A percentile compares a stretch with the other conserved stretches of the same genome.
Evolutionary conservation across 2,888 invertebrate species (phyloP).

Genomic region (Mayetiola destructor): DNA sequence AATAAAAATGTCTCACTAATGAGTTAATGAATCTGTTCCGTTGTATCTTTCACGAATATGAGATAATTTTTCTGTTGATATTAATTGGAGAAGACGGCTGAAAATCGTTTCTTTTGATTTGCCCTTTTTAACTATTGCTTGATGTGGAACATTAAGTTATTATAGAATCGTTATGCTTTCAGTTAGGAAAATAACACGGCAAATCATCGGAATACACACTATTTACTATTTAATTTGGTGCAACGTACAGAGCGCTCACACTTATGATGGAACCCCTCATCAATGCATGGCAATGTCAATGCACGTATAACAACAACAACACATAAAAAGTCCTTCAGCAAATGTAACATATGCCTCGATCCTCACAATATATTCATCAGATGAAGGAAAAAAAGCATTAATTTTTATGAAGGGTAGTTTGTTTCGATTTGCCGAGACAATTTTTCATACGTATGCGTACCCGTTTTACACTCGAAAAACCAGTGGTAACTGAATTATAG

Average conservation of each 20-base stretch:
- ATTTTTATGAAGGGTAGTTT: conserved; percentile 6
- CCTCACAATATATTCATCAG: background rate
- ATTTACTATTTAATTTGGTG: conserved; percentile 5
- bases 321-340: background rate
- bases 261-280: background rate
- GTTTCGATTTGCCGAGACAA: background rate
- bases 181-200: conserved; percentile 10
- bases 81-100: too few species aligned
- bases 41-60: too few species aligned
- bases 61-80: too few species aligned
- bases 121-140: too few species aligned
- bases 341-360: background rate
- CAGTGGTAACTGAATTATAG: background rate
- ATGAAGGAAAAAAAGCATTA: too few species aligned
- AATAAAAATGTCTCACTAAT: too few species aligned
- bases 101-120: too few species aligned
- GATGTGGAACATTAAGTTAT: too few species aligned
- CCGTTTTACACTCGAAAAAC: background rate
- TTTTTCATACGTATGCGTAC: background rate
- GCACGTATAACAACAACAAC: background rate
- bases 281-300: background rate
- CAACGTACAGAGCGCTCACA: background rate
- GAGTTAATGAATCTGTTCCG: too few species aligned
- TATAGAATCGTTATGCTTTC: too few species aligned
- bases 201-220: background rate